Conservation (phyloP, 2,888 invertebrate species). For the Drosophila helvetica region DNA sequence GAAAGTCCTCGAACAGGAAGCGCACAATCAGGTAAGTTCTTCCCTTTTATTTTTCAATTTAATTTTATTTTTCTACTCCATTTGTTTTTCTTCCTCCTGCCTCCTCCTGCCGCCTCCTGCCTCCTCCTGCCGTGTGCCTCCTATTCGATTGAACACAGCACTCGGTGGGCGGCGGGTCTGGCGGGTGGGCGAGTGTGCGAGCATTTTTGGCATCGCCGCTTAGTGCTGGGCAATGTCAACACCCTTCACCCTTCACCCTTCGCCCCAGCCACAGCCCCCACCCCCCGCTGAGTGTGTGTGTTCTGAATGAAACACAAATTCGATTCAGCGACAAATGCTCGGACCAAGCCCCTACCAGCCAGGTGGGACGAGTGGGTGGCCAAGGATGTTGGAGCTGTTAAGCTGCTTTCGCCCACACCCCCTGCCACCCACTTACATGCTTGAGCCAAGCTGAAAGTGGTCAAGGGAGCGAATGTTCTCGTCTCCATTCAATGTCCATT, state of each 20-base stretch:
- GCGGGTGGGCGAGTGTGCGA: neutral
- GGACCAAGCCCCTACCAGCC: constrained; percentile 1
- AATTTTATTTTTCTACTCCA: constrained; percentile 42
- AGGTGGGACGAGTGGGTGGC: constrained; percentile 16
- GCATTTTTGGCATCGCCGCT: constrained; percentile 21
- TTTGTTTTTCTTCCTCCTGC: constrained; percentile 20
- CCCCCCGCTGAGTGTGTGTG: constrained; percentile 10
- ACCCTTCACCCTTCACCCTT: neutral
- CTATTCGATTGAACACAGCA: constrained; percentile 25
- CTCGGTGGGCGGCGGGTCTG: too few relatives aligned
- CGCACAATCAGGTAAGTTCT: constrained; percentile 22
- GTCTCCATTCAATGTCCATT: constrained; percentile 45
- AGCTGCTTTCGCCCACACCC: constrained; percentile 60
- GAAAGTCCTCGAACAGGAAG: neutral
- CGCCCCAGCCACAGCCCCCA: constrained; percentile 2
- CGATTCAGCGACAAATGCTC: constrained; percentile 52
- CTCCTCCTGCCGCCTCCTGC: neutral
- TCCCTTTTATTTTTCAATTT: constrained; percentile 24
- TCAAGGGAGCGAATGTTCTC: constrained; percentile 52
- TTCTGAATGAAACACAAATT: constrained; percentile 67
- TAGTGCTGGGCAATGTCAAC: constrained; percentile 33
- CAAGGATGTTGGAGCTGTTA: constrained; percentile 66
- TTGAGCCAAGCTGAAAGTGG: constrained; percentile 56
- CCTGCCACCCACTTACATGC: constrained; percentile 47
- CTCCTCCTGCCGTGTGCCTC: neutral